Evolutionary conservation across 2,888 invertebrate genomes (phyloP), one percentile per base, ranked within the genome.

Genomic region (Dysmachus trigonus): DNA sequence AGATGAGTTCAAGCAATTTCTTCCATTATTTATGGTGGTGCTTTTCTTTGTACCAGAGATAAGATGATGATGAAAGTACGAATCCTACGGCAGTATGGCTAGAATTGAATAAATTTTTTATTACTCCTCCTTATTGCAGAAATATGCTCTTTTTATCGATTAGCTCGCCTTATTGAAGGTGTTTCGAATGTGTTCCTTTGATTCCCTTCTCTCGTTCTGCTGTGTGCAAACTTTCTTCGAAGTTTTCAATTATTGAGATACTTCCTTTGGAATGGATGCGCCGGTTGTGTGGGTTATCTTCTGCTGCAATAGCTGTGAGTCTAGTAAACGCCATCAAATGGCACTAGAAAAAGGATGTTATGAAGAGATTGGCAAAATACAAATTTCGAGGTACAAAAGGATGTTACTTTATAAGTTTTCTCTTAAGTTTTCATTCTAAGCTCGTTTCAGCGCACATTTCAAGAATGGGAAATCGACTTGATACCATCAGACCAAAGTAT

Each of bases 41-140:
- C 47, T 47, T n/a, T n/a, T 77, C 47, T 47, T 77, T 77, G 22
- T 62, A 77, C 27, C 76, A 30, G 47, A 47, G 30, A 27, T 31
- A 77, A 77, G 30, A 51, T 30, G 77, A 77, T 77, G 76, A 76
- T 76, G 76, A 47, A 47, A 30, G 41, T 38, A 76, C 35, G 27
- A 62, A 5, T 62, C 62, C 62, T 7, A 22, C 27, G 62, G 62
- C 62, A 10, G 62, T 62, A 27, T 22, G 22, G 62, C 62, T 76
- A 38, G 38, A 76, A 76, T 35, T 38, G 22, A 76, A 76, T 76
- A 38, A 76, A 76, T 76, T 76, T 76, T 76, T 76, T 76, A 76
- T 18, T 10, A 76, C 13, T 62, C 10, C 38, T 76, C 22, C 33
- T 76, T 38, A 33, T 76, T 76, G 35, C 76, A 76, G 38, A 76